Evolutionary conservation across 2,113 vertebrate species (phyloP).

Genomic region (Conger conger): DNA sequence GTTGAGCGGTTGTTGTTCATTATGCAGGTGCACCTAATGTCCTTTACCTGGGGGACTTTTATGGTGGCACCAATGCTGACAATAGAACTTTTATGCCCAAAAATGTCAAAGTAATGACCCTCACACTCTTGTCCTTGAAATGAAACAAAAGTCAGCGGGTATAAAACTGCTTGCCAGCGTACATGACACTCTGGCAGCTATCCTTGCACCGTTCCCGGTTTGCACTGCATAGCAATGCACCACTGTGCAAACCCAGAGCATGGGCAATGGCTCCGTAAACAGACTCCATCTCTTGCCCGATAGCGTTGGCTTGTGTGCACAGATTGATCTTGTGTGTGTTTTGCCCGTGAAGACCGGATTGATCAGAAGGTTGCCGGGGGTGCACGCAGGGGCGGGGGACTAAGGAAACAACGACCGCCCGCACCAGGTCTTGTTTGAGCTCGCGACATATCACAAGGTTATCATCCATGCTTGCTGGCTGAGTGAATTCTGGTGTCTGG

Average conservation of each 20-base stretch:
- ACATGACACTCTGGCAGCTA: constrained; percentile 30
- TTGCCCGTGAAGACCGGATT: neutral
- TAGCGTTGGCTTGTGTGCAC: neutral
- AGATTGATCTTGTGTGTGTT: neutral
- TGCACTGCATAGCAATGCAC: neutral
- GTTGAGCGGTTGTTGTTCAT: neutral
- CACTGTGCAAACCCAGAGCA: neutral
- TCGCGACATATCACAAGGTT: neutral
- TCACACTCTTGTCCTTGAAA: constrained; percentile 47
- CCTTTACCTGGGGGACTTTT: constrained; percentile 22
- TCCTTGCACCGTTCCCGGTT: constrained; percentile 14
- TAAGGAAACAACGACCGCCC: neutral
- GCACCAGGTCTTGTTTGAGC: neutral
- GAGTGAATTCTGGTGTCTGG: neutral
- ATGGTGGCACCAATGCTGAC: constrained; percentile 58
- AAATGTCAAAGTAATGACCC: constrained; percentile 49
- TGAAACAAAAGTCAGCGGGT: constrained; percentile 34
- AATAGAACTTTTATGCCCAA: constrained; percentile 50
- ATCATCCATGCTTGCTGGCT: neutral
- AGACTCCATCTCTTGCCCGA: neutral
- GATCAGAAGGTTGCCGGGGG: neutral
- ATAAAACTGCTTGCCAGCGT: constrained; percentile 20
- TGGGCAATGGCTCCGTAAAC: neutral
- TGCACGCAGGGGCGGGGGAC: neutral
- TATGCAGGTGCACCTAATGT: constrained; percentile 42